These are phyloP conservation scores for Bombus terrestris DNA, from an alignment of 1,140 invertebrate species.

Conservation along the genomic window DNA sequence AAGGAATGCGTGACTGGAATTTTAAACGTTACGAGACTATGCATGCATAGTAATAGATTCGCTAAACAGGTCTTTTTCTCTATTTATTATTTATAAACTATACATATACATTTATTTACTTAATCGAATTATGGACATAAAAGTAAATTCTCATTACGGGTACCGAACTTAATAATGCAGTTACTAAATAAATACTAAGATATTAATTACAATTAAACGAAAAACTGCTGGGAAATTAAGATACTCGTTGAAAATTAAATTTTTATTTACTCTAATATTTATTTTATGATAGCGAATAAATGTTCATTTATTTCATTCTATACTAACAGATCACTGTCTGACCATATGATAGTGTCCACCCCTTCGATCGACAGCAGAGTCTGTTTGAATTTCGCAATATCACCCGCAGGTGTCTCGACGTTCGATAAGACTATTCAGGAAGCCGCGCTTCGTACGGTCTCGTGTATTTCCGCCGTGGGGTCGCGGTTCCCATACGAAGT, in stretches of 20 bases:
- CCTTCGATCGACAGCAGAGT: background rate
- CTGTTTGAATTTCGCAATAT: background rate
- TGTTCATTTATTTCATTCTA: background rate
- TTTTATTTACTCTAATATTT: background rate
- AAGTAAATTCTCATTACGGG: background rate
- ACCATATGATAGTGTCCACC: slow-evolving; percentile 15
- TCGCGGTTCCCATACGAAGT: slow-evolving; percentile 69
- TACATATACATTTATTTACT: background rate
- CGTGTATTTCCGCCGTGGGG: slow-evolving; percentile 60
- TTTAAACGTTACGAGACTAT: slow-evolving; percentile 41
- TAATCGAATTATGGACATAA: background rate
- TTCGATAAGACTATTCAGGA: slow-evolving; percentile 6
- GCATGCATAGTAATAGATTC: background rate
- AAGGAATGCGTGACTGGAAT: slow-evolving; percentile 33
- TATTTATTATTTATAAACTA: background rate
- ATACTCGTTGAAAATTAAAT: background rate
- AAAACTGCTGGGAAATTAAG: background rate
- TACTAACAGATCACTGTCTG: slow-evolving; percentile 9
- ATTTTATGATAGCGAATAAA: background rate
- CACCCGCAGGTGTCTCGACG: slow-evolving; percentile 13
- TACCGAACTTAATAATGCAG: background rate
- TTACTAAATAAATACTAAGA: background rate
- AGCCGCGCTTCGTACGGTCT: slow-evolving; percentile 42
- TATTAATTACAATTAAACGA: background rate
- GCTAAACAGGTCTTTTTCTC: background rate